Evolutionary conservation across 2,888 invertebrate genomes (phyloP).

Genomic region (Neocrepidodera transversa): DNA sequence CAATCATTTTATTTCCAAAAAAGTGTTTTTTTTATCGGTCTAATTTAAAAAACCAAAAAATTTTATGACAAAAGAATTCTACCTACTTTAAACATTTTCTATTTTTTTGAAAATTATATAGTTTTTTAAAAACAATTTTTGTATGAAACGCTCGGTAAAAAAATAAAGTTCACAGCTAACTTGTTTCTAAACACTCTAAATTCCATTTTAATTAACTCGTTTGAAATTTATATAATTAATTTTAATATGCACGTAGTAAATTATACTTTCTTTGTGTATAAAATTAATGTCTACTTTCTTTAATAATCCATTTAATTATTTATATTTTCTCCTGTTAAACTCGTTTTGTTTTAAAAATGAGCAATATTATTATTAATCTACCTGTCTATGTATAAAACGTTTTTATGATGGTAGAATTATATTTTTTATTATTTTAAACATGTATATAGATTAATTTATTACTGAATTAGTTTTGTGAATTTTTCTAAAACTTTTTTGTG

Average conservation of each 20-base stretch:
- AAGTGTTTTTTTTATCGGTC: too few relatives aligned
- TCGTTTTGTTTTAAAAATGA: slow-evolving; percentile 27
- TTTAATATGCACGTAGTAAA: slow-evolving; percentile 8
- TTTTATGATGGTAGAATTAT: slow-evolving; percentile 11
- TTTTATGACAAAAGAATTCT: too few relatives aligned
- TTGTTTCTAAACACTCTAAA: too few relatives aligned
- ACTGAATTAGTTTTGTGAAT: slow-evolving; percentile 2
- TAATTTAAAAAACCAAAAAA: too few relatives aligned
- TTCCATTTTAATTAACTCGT: too few relatives aligned
- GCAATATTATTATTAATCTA: slow-evolving; percentile 1
- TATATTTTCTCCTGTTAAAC: neutral
- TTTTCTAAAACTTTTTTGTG: too few relatives aligned
- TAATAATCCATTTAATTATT: slow-evolving; percentile 6
- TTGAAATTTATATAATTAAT: neutral
- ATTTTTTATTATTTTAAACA: slow-evolving; percentile 4
- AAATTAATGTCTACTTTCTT: slow-evolving; percentile 4
- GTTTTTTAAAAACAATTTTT: too few relatives aligned
- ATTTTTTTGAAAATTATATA: too few relatives aligned
- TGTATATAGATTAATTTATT: slow-evolving; percentile 28
- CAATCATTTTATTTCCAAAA: too few relatives aligned
- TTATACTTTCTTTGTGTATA: slow-evolving; percentile 1
- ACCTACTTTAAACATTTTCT: too few relatives aligned
- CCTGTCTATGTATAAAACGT: slow-evolving; percentile 9
- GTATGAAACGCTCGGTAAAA: too few relatives aligned
- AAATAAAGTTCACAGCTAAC: too few relatives aligned